phyloP scores from a whole-genome alignment of 2,797 vertebrate genomes.

The Channallabes apus region DNA sequence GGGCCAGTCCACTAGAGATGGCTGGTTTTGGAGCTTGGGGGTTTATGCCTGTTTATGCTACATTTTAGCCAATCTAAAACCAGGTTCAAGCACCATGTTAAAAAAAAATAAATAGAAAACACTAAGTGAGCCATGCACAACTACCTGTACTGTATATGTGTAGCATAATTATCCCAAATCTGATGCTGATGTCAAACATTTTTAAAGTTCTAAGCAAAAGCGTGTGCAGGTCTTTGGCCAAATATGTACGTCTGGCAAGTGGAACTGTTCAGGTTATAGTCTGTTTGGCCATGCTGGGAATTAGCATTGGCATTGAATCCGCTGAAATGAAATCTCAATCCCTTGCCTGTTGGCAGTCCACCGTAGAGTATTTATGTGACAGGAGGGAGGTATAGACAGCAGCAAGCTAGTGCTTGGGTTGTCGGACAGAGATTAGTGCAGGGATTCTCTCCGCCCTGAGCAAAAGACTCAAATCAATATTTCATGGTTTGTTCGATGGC shows the following conservation, averaged over 20 bases:
- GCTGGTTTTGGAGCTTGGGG: not conserved
- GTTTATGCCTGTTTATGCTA: not conserved
- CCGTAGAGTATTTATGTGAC: conserved; percentile 60
- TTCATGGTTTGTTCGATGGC: conserved; percentile 33
- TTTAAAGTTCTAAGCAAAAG: not conserved
- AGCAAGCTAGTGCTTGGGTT: conserved; percentile 2
- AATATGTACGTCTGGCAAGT: not conserved
- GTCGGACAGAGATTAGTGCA: conserved; percentile 28
- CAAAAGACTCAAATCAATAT: conserved; percentile 20
- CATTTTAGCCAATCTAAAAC: not conserved
- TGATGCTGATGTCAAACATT: not conserved
- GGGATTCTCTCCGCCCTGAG: conserved; percentile 22
- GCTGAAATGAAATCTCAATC: conserved; percentile 72
- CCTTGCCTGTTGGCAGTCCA: conserved; percentile 59
- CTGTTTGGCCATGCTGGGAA: conserved; percentile 63
- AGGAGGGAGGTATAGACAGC: conserved; percentile 47
- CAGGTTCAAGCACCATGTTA: not conserved
- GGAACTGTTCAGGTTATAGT: conserved; percentile 26
- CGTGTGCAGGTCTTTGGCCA: not conserved
- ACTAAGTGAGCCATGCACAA: not conserved
- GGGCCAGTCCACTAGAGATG: not conserved
- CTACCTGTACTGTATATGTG: not conserved
- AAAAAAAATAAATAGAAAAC: not conserved
- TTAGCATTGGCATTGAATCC: conserved; percentile 59
- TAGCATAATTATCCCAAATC: not conserved